Percentiles rank a stretch among this genome's conserved stretches.
These are phyloP conservation scores for Arrhamphus sclerolepis DNA, from an alignment of 2,797 vertebrate species.

Conservation along the genomic window DNA sequence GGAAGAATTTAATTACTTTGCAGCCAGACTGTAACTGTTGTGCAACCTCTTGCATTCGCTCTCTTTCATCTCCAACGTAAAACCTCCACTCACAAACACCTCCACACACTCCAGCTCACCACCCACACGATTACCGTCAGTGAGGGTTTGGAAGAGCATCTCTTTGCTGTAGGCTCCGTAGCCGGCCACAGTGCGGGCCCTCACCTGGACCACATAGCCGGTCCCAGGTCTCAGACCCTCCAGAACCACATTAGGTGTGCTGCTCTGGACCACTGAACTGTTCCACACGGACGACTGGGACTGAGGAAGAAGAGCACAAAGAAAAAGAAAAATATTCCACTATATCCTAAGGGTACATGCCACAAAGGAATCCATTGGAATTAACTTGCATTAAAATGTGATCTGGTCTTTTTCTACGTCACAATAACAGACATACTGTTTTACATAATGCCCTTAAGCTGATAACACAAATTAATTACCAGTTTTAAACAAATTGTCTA, in stretches of 20 bases:
- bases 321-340: conserved; percentile 12
- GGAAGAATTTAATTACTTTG: conserved; percentile 57
- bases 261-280: conserved; percentile 88
- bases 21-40: conserved; percentile 44
- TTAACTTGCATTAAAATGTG: too few relatives aligned
- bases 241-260: conserved; percentile 86
- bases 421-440: too few relatives aligned
- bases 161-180: conserved; percentile 94
- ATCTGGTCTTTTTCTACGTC: too few relatives aligned
- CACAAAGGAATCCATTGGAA: too few relatives aligned
- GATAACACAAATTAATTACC: too few relatives aligned
- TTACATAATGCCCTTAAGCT: too few relatives aligned
- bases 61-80: conserved; percentile 31
- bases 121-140: conserved; percentile 85
- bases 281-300: conserved; percentile 86
- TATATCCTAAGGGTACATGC: too few relatives aligned
- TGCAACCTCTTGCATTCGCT: conserved; percentile 31
- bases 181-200: conserved; percentile 89
- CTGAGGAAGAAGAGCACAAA: conserved; percentile 62
- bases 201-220: conserved; percentile 92
- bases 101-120: conserved; percentile 24
- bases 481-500: too few relatives aligned
- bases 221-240: conserved; percentile 89
- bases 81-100: conserved; percentile 32
- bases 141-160: conserved; percentile 96